These are phyloP conservation scores for Sitta europaea DNA, from an alignment of 2,113 vertebrate genomes.

Conservation along the genomic window DNA sequence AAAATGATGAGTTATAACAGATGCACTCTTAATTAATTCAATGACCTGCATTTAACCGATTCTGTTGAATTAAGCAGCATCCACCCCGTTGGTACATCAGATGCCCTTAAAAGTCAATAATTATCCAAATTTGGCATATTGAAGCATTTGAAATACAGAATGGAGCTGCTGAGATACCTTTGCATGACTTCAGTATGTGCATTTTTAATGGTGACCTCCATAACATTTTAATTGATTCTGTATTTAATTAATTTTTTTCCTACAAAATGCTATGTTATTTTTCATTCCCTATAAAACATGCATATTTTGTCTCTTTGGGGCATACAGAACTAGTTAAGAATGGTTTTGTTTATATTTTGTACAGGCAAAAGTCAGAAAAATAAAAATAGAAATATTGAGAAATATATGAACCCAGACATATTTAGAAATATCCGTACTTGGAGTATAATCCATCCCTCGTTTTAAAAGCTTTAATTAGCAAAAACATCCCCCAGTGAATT, in stretches of 20 bases:
- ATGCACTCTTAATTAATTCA: neutral
- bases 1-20: neutral
- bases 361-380: slow-evolving; percentile 39
- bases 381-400: slow-evolving; percentile 42
- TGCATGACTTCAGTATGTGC: neutral
- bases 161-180: neutral
- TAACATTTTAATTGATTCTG: neutral
- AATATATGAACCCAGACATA: slow-evolving; percentile 3
- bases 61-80: neutral
- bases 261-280: neutral
- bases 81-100: neutral
- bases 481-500: neutral
- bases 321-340: neutral
- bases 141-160: neutral
- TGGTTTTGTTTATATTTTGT: neutral
- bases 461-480: neutral
- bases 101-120: neutral
- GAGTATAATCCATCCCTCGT: neutral
- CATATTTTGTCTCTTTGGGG: neutral
- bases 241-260: neutral
- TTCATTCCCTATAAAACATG: neutral
- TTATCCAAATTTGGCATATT: neutral
- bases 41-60: neutral
- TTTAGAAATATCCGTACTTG: slow-evolving; percentile 14
- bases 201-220: neutral